Percentiles rank a stretch among this genome's conserved stretches.
phyloP scores from a whole-genome alignment of 2,797 vertebrate genomes.

The Fundulus diaphanus region DNA sequence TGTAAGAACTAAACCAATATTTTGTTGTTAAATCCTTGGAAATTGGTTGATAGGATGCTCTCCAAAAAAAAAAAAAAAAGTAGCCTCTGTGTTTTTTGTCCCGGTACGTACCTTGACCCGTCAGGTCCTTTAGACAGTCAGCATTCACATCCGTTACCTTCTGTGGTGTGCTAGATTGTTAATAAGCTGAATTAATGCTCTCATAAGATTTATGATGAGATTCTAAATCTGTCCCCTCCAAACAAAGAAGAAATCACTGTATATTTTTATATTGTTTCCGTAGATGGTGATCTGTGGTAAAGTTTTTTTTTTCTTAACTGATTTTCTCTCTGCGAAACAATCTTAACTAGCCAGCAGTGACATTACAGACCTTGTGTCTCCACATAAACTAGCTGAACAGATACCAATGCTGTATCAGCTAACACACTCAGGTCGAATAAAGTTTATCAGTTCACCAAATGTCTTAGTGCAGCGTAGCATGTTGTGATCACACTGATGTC shows the following conservation, averaged over 20 bases:
- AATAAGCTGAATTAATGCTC: constrained; percentile 27
- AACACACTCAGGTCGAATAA: constrained; percentile 77
- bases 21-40: background rate
- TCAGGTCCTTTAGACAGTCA: background rate
- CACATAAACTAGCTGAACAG: constrained; percentile 44
- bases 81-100: background rate
- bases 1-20: background rate
- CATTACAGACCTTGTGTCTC: constrained; percentile 46
- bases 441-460: constrained; percentile 76
- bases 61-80: background rate
- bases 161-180: constrained; percentile 16
- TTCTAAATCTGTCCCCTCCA: constrained; percentile 10
- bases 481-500: constrained; percentile 76
- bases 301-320: constrained; percentile 13
- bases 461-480: constrained; percentile 78
- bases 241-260: constrained; percentile 16
- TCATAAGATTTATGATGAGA: constrained; percentile 20
- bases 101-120: background rate
- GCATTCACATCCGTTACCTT: constrained; percentile 19
- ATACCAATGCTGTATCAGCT: constrained; percentile 77
- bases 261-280: constrained; percentile 7
- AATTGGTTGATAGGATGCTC: background rate
- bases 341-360: constrained; percentile 51
- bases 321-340: constrained; percentile 23
- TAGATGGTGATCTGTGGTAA: constrained; percentile 12